Evolutionary conservation across 2,797 vertebrate species (phyloP).

Genomic region (Hylomyscus alleni): DNA sequence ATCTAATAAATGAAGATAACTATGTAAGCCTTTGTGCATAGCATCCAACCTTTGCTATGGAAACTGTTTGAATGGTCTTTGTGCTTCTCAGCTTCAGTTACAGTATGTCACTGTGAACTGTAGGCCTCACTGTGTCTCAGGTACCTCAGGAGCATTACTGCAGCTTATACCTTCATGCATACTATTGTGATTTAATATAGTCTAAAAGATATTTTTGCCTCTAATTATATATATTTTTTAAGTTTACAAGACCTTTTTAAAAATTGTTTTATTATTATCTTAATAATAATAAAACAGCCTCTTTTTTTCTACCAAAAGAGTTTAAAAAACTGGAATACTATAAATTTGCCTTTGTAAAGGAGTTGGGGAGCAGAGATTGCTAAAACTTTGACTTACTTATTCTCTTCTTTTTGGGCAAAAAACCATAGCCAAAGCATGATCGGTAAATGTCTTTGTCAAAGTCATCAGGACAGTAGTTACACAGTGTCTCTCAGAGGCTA

Average conservation of each 20-base stretch:
- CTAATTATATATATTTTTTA: not conserved
- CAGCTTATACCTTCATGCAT: not conserved
- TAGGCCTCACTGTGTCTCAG: not conserved
- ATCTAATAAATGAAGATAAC: not conserved
- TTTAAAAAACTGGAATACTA: not conserved
- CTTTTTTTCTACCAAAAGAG: not conserved
- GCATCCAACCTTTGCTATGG: not conserved
- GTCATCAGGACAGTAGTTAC: not conserved
- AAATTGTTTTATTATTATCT: not conserved
- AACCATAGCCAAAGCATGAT: not conserved
- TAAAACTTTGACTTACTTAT: not conserved
- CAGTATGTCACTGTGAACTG: not conserved
- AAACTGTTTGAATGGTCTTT: not conserved
- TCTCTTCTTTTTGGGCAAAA: slow-evolving; percentile 30
- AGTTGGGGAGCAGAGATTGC: not conserved
- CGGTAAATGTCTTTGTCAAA: not conserved
- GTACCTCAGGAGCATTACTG: not conserved
- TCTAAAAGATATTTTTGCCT: not conserved
- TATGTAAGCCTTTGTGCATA: not conserved
- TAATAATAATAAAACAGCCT: too few relatives aligned
- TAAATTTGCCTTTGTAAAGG: not conserved
- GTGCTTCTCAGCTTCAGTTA: not conserved
- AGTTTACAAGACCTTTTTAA: not conserved
- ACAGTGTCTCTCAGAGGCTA: not conserved
- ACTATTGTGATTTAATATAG: not conserved